These are phyloP conservation scores for Microplitis manilae DNA, from an alignment of 2,888 invertebrate genomes.

Conservation along the genomic window DNA sequence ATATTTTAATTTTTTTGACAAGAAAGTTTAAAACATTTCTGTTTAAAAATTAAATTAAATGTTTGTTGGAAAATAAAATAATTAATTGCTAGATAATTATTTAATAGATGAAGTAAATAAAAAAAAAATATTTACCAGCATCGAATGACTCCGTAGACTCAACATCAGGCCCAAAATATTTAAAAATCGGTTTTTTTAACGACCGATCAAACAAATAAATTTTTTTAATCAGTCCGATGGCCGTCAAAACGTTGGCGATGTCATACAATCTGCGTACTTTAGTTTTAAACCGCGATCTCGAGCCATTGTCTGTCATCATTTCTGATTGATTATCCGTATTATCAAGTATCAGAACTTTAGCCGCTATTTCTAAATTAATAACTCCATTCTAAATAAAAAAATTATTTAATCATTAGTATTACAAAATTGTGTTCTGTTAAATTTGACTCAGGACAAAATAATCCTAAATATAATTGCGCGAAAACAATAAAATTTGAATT, in stretches of 20 bases:
- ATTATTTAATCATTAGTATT: conserved; percentile 39
- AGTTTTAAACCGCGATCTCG: conserved; percentile 75
- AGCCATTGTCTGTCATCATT: conserved; percentile 59
- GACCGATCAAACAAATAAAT: conserved; percentile 76
- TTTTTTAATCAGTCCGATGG: conserved; percentile 81
- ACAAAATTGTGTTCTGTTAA: too few relatives aligned
- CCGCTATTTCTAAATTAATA: conserved; percentile 80
- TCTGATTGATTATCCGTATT: conserved; percentile 72
- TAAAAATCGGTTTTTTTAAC: conserved; percentile 79
- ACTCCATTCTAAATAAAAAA: conserved; percentile 74
- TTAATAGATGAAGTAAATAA: background rate
- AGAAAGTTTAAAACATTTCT: too few relatives aligned
- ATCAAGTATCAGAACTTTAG: conserved; percentile 77
- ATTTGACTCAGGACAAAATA: too few relatives aligned
- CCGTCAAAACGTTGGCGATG: conserved; percentile 84
- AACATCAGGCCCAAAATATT: conserved; percentile 75
- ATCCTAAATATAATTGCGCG: too few relatives aligned
- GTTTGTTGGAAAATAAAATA: too few relatives aligned
- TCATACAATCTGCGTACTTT: conserved; percentile 84
- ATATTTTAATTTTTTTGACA: too few relatives aligned
- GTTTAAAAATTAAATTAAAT: too few relatives aligned
- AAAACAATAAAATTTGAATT: too few relatives aligned
- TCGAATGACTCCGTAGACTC: conserved; percentile 53
- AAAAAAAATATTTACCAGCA: conserved; percentile 45
- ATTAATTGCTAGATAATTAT: too few relatives aligned